A percentile compares a stretch with the other conserved stretches of the same genome.
These are phyloP conservation scores for Caracal caracal DNA, from an alignment of 2,113 vertebrate genomes.

Conservation along the genomic window DNA sequence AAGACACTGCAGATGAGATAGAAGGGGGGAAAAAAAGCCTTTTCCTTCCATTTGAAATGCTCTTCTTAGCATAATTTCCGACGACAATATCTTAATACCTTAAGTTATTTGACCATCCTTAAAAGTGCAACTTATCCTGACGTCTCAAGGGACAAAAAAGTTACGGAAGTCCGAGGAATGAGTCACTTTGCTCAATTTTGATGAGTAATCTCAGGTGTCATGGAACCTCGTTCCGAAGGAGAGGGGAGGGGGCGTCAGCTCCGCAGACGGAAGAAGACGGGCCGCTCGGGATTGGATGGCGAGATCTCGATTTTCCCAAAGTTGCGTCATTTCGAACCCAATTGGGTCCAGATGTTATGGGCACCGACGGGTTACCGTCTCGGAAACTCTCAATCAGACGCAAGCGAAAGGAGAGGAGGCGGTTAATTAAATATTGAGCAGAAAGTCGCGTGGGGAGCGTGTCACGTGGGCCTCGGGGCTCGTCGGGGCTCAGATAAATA, in stretches of 20 bases:
- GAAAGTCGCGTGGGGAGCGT: constrained; percentile 75
- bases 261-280: constrained; percentile 12
- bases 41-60: accelerated
- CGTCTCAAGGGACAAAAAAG: constrained; percentile 26
- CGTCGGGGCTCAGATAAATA: constrained; percentile 69
- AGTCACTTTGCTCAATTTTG: constrained; percentile 67
- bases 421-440: constrained; percentile 81
- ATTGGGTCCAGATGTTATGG: constrained; percentile 60
- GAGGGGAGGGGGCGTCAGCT: constrained; percentile 66
- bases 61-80: neutral
- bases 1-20: neutral
- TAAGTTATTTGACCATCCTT: neutral
- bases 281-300: constrained; percentile 54
- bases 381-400: constrained; percentile 73
- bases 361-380: constrained; percentile 70
- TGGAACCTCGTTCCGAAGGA: neutral
- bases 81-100: neutral
- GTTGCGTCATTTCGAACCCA: constrained; percentile 73
- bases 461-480: constrained; percentile 74
- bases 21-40: no score
- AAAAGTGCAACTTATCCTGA: constrained; percentile 30
- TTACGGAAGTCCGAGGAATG: constrained; percentile 68
- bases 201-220: constrained; percentile 78
- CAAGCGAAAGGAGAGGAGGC: constrained; percentile 57
- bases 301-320: constrained; percentile 27